Percentiles rank a stretch among this genome's conserved stretches.
Conservation (phyloP, 2,113 vertebrate species). For the Daubentonia madagascariensis region DNA sequence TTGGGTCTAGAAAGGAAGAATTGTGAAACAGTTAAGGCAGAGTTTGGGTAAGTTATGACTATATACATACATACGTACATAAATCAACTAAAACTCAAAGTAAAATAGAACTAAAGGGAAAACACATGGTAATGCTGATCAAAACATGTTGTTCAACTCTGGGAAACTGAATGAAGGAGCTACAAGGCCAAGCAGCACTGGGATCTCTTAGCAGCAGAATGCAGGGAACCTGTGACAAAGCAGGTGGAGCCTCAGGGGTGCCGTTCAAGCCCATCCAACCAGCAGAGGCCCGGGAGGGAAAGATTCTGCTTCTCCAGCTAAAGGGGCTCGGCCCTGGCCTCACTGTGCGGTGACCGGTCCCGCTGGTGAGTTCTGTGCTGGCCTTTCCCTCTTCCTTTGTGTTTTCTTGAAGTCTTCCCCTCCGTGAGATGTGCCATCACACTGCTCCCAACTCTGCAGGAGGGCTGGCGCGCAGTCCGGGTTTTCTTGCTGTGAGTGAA, state of each 20-base stretch:
- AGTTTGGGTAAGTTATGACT: not conserved
- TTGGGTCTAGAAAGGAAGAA: not conserved
- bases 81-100: not conserved
- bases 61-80: too few species aligned
- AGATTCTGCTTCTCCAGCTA: not conserved
- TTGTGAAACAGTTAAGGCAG: not conserved
- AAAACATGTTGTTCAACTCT: not conserved
- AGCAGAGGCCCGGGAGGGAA: not conserved
- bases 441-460: not conserved
- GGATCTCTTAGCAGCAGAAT: not conserved
- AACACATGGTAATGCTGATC: not conserved
- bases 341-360: too few species aligned
- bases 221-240: not conserved
- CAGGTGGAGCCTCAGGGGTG: not conserved
- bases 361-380: not conserved
- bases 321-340: not conserved
- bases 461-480: not conserved
- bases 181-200: not conserved
- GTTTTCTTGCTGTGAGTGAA: not conserved
- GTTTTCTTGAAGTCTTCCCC: not conserved
- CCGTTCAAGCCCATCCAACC: too few species aligned
- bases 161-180: not conserved
- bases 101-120: not conserved
- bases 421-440: not conserved
- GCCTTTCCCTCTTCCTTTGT: not conserved